Evolutionary conservation across 2,888 invertebrate species (phyloP).

Genomic region (Oasisia sp.): DNA sequence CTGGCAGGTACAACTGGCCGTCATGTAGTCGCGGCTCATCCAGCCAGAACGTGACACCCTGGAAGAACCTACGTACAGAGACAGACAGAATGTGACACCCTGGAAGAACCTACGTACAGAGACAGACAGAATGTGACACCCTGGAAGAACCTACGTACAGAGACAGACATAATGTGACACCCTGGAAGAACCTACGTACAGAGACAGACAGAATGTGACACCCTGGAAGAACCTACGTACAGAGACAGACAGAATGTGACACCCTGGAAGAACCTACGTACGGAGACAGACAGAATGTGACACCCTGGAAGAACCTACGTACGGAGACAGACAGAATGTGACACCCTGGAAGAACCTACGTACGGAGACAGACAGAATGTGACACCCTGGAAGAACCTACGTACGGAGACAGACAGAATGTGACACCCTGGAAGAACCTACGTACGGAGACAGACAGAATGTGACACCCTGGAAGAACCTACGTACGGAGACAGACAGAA

Average conservation of each 20-base stretch:
- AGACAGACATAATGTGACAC: conserved; percentile 77
- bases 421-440: conserved; percentile 68
- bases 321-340: conserved; percentile 74
- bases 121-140: conserved; percentile 77
- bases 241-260: conserved; percentile 75
- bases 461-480: conserved; percentile 69
- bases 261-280: conserved; percentile 62
- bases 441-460: conserved; percentile 72
- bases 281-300: conserved; percentile 75
- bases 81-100: conserved; percentile 67
- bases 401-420: conserved; percentile 73
- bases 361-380: conserved; percentile 73
- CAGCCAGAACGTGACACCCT: conserved; percentile 77
- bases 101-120: conserved; percentile 50
- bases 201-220: conserved; percentile 75
- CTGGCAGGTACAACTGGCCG: conserved; percentile 74
- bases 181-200: conserved; percentile 53
- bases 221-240: conserved; percentile 62
- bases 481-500: conserved; percentile 73
- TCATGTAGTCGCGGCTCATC: conserved; percentile 82
- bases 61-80: conserved; percentile 49
- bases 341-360: conserved; percentile 67
- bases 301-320: conserved; percentile 66
- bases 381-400: conserved; percentile 67
- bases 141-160: conserved; percentile 51